These are phyloP conservation scores for Gymnocheta viridis DNA, from an alignment of 2,888 invertebrate species.

Conservation along the genomic window DNA sequence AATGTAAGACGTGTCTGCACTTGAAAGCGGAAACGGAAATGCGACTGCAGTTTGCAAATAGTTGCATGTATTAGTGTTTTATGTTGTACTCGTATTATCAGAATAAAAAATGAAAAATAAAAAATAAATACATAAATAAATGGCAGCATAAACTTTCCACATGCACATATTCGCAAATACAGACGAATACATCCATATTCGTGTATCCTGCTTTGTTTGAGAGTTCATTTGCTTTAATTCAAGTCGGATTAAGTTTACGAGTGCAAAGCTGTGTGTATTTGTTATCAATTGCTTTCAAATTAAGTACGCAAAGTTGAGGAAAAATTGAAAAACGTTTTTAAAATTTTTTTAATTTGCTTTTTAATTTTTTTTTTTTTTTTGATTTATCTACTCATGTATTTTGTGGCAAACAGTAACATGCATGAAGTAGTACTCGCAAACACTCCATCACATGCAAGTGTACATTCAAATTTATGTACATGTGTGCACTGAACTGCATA, in stretches of 20 bases:
- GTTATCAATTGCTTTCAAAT: constrained; percentile 41
- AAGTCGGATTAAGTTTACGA: constrained; percentile 13
- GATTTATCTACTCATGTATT: too few relatives aligned
- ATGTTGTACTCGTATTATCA: not conserved
- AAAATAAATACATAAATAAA: not conserved
- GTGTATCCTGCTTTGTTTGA: not conserved
- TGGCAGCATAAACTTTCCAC: not conserved
- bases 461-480: not conserved
- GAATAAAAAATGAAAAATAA: too few relatives aligned
- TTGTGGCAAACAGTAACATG: too few relatives aligned
- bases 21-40: constrained; percentile 64
- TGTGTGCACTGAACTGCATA: not conserved
- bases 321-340: constrained; percentile 42
- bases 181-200: not conserved
- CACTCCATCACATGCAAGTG: not conserved
- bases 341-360: too few relatives aligned
- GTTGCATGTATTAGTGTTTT: not conserved
- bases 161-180: not conserved
- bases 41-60: constrained; percentile 37
- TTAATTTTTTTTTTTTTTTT: too few relatives aligned
- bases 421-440: not conserved
- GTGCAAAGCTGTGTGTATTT: not conserved
- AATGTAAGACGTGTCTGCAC: constrained; percentile 62
- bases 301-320: constrained; percentile 25
- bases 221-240: not conserved